A percentile compares a stretch with the other conserved stretches of the same genome.
Evolutionary conservation across 2,888 invertebrate genomes (phyloP).

Genomic region (Pollenia labialis): DNA sequence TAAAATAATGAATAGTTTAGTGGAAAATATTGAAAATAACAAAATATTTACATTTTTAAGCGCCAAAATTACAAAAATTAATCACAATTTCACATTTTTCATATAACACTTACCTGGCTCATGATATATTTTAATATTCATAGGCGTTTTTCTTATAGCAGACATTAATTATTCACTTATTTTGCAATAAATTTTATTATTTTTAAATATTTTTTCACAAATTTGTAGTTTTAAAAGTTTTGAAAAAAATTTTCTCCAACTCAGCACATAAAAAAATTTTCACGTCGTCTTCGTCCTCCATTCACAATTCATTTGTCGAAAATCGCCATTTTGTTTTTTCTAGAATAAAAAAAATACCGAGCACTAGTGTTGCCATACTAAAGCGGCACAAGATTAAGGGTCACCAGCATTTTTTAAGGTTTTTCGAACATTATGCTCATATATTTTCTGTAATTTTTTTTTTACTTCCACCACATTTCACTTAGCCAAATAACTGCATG

Average conservation of each 20-base stretch:
- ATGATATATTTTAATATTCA: constrained; percentile 83
- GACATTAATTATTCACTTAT: constrained; percentile 82
- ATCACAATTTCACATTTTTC: constrained; percentile 76
- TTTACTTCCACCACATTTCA: background rate
- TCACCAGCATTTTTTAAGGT: constrained; percentile 53
- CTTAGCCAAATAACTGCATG: background rate
- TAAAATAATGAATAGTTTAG: constrained; percentile 76
- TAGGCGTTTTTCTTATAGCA: constrained; percentile 80
- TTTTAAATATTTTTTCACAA: constrained; percentile 71
- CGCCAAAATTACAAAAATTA: constrained; percentile 76
- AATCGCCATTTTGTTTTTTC: constrained; percentile 81
- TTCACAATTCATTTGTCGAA: constrained; percentile 77
- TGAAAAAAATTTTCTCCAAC: constrained; percentile 76
- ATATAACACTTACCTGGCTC: constrained; percentile 82
- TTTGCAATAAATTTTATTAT: constrained; percentile 73
- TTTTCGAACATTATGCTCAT: constrained; percentile 67
- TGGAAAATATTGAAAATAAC: constrained; percentile 77
- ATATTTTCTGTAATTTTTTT: constrained; percentile 29
- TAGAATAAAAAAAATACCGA: constrained; percentile 49
- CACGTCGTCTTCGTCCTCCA: constrained; percentile 76
- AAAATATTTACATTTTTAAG: constrained; percentile 77
- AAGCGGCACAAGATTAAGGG: constrained; percentile 43
- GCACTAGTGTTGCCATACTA: constrained; percentile 56
- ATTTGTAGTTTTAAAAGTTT: constrained; percentile 75
- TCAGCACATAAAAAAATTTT: constrained; percentile 75